Base-by-base conservation (phyloP, 2,797 vertebrate genomes). In the Astyanax mexicanus region DNA sequence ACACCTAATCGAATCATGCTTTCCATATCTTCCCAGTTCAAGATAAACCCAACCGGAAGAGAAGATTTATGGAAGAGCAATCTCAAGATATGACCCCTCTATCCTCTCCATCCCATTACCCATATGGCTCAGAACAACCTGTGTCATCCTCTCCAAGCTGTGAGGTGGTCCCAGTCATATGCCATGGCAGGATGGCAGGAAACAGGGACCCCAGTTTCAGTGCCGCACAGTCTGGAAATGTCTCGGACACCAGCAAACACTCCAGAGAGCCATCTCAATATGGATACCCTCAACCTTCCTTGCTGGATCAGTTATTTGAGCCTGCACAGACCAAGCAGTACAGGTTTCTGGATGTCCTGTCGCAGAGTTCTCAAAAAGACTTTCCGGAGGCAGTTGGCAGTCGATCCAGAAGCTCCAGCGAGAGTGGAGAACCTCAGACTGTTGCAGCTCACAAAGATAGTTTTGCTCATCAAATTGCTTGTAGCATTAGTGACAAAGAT, bases 91-190 rank as follows among this genome's bases (percentile, higher is more conserved):
- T 42, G 42, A 55, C 37, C 25, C 49, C 13, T 40, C 29, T 32
- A 42, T 29, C 38, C 35, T 25, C 69, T 25, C 40, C 45, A 19
- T 37, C 44, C 8, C n/a, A 12, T 54, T 38, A 38, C 37, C 11
- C 45, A 37, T 57, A 32, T n/a, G 19, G 32, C 42, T 54, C 62
- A n/a, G 57, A 74, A 45, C 23, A 8, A 23, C 37, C 66, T 37
- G 19, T 27, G 17, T 21, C 65, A 21, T 40, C 57, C 19, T 65
- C 65, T 17, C 60, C 51, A 64, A 79, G 37, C 27, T 74, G 61
- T 12, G 40, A 79, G 29, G 66, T 61, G 5, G 77, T 79, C n/a
- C 72, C 77, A 6, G 77, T 79, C 11, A 79, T 74, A 54, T 21
- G 66, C 49, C 77, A 57, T 27, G 35, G 17, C 25, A 74, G 19